phyloP scores from a whole-genome alignment of 2,113 vertebrate species.

The Vulpes vulpes region DNA sequence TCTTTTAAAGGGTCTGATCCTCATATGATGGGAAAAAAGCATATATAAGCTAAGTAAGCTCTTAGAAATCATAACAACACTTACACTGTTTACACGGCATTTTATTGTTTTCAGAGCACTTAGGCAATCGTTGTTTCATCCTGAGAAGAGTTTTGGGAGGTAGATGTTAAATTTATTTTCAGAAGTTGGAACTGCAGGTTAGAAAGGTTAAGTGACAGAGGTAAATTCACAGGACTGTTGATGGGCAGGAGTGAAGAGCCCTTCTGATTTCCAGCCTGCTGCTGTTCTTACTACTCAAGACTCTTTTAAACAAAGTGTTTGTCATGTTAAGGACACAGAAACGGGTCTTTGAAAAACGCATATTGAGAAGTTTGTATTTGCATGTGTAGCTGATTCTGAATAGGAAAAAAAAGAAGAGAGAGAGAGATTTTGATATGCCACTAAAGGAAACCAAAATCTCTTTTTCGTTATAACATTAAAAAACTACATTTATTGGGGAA shows the following conservation, averaged over 20 bases:
- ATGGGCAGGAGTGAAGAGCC: neutral
- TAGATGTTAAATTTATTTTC: constrained; percentile 14
- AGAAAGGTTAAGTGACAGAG: neutral
- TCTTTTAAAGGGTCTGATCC: neutral
- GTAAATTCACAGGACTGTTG: neutral
- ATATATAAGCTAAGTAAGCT: neutral
- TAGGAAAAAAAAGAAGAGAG: neutral
- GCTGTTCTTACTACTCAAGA: neutral
- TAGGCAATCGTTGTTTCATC: neutral
- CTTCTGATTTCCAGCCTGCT: neutral
- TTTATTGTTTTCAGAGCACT: neutral
- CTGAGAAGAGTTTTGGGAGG: neutral
- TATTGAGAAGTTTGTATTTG: neutral
- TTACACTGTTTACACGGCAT: neutral
- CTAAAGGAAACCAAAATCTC: neutral
- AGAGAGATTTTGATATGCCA: neutral
- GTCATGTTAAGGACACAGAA: neutral
- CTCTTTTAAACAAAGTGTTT: neutral
- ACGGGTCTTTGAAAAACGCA: neutral
- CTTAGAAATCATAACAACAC: neutral
- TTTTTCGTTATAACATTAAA: neutral
- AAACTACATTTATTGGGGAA: neutral
- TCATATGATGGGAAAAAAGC: neutral
- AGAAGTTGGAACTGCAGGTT: neutral
- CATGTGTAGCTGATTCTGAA: neutral